A percentile compares a stretch with the other conserved stretches of the same genome.
These are phyloP conservation scores for Tapirus indicus DNA, from an alignment of 2,797 vertebrate species.

Conservation along the genomic window DNA sequence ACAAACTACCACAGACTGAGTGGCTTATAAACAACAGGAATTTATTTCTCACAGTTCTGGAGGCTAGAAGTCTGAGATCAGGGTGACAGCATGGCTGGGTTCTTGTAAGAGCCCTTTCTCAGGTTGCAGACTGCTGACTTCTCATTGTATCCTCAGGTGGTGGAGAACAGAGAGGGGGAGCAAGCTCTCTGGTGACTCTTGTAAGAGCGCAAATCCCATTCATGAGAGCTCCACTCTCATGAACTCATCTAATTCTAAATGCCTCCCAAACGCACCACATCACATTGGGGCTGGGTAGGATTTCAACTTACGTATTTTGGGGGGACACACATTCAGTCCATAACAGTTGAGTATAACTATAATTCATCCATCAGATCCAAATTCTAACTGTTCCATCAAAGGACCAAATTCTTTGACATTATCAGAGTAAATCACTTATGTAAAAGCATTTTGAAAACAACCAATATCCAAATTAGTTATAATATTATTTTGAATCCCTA, in stretches of 20 bases:
- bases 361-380: not conserved
- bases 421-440: not conserved
- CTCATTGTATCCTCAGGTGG: not conserved
- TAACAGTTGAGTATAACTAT: not conserved
- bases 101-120: not conserved
- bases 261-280: not conserved
- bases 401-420: constrained; percentile 28
- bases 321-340: not conserved
- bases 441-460: constrained; percentile 40
- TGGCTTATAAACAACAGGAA: not conserved
- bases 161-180: not conserved
- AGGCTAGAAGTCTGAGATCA: not conserved
- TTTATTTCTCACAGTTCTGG: not conserved
- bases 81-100: not conserved
- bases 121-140: not conserved
- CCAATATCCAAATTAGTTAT: not conserved
- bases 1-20: not conserved
- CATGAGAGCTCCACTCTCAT: not conserved
- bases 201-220: not conserved
- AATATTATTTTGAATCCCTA: not conserved
- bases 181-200: not conserved
- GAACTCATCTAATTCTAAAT: not conserved
- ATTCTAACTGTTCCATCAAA: not conserved
- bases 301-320: not conserved
- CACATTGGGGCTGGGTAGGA: too few species aligned